Conservation (phyloP, 2,797 vertebrate species). For the Hirundo rustica region DNA sequence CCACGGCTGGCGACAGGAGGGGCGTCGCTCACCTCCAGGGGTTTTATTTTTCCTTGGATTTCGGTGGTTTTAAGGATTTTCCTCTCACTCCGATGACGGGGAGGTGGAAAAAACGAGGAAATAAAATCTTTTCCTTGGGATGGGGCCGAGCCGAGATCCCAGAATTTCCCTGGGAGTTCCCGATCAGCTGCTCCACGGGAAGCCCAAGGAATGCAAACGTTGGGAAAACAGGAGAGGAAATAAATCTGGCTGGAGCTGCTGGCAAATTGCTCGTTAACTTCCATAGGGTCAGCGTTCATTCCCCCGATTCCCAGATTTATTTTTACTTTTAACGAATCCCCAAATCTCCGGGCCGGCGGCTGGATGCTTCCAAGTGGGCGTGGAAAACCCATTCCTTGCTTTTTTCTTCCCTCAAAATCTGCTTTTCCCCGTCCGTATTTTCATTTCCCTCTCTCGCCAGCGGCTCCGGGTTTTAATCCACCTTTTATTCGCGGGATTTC, state of each 20-base stretch:
- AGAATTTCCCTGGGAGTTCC: neutral
- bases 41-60: neutral
- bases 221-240: neutral
- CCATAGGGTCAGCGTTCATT: neutral
- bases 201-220: neutral
- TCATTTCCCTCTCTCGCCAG: neutral
- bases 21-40: accelerated
- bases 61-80: accelerated
- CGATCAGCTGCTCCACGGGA: neutral
- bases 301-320: neutral
- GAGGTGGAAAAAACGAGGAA: neutral
- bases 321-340: neutral
- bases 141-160: neutral
- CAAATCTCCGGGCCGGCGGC: neutral
- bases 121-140: neutral
- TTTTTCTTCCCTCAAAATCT: neutral
- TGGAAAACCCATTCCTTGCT: neutral
- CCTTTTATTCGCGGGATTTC: neutral
- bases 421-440: neutral
- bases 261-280: neutral
- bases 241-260: neutral
- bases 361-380: no score
- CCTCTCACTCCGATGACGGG: neutral
- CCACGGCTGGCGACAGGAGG: accelerated
- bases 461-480: neutral